These are phyloP conservation scores for Ophioderma brevispina DNA, from an alignment of 35 echinoderm and acorn worm genomes.

Conservation along the genomic window DNA sequence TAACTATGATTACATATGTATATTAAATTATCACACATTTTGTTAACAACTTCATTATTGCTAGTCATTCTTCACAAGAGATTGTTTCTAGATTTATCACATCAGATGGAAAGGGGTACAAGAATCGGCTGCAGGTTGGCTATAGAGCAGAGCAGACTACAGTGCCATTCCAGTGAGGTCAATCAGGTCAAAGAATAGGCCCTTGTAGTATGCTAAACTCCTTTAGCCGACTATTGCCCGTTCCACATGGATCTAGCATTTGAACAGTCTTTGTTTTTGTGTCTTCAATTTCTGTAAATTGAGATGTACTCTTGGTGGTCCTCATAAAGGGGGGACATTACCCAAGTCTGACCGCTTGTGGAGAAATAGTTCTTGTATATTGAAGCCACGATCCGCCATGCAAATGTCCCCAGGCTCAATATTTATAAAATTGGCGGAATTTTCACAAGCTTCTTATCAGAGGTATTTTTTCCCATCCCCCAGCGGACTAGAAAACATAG, in stretches of 20 bases:
- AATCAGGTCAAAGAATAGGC: conserved; percentile 66
- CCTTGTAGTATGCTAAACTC: conserved; percentile 72
- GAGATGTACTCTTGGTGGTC: conserved; percentile 48
- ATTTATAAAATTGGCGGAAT: conserved; percentile 44
- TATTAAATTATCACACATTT: too few relatives aligned
- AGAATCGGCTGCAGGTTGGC: conserved; percentile 74
- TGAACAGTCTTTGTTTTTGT: conserved; percentile 70
- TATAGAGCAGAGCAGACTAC: conserved; percentile 75
- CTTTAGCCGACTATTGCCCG: conserved; percentile 71
- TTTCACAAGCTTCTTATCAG: conserved; percentile 64
- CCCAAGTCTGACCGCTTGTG: conserved; percentile 69
- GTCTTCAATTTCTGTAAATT: conserved; percentile 68
- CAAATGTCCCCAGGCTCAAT: conserved; percentile 63
- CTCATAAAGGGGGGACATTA: conserved; percentile 78
- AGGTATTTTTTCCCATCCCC: conserved; percentile 76
- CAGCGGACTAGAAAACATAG: conserved; percentile 63
- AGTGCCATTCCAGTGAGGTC: conserved; percentile 64
- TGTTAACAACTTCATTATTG: too few relatives aligned
- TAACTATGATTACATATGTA: too few relatives aligned
- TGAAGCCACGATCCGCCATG: conserved; percentile 84
- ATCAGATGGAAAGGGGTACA: conserved; percentile 3
- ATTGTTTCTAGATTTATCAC: background rate
- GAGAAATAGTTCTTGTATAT: conserved; percentile 84
- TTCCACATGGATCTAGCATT: conserved; percentile 82
- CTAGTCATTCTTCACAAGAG: background rate